A percentile compares a stretch with the other conserved stretches of the same genome.
phyloP scores from a whole-genome alignment of 1,140 invertebrate species.

The Brachionus angularis region DNA sequence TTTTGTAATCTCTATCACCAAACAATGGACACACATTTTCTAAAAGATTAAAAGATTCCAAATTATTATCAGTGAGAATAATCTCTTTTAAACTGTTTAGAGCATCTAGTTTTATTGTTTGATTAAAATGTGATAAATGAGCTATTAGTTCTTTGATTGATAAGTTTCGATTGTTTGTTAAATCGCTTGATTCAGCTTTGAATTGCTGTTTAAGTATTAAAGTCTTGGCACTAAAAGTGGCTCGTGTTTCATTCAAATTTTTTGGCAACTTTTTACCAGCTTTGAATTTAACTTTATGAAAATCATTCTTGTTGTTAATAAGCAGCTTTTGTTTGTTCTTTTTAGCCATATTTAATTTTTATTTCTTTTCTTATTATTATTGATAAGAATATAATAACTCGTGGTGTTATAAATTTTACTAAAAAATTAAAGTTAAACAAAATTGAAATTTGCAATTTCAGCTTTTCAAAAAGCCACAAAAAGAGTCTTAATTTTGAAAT shows the following conservation, averaged over 20 bases:
- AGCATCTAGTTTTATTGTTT: conserved; percentile 66
- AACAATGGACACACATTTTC: conserved; percentile 67
- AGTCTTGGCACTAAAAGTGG: conserved; percentile 78
- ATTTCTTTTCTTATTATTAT: too few species aligned
- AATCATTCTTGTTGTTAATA: too few species aligned
- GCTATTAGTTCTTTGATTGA: conserved; percentile 66
- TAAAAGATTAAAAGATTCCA: conserved; percentile 66
- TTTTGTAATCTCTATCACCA: conserved; percentile 68
- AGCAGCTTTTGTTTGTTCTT: conserved; percentile 62
- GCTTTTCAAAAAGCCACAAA: too few species aligned
- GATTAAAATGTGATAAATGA: conserved; percentile 73
- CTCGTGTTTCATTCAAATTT: conserved; percentile 74
- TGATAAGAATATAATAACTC: too few species aligned
- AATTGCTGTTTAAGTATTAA: conserved; percentile 75
- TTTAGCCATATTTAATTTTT: too few species aligned
- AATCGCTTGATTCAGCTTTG: conserved; percentile 63
- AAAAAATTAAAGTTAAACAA: too few species aligned
- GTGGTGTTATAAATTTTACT: too few species aligned
- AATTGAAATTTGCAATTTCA: too few species aligned
- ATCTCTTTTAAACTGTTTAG: conserved; percentile 69
- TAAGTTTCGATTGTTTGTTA: conserved; percentile 47
- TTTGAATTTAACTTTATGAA: conserved; percentile 61
- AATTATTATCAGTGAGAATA: conserved; percentile 61
- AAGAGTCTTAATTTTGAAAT: too few species aligned
- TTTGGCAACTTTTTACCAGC: conserved; percentile 64